Evolutionary conservation across 2,888 invertebrate species (phyloP), one percentile per base, ranked within the genome.

Genomic region (Papilio demoleus): DNA sequence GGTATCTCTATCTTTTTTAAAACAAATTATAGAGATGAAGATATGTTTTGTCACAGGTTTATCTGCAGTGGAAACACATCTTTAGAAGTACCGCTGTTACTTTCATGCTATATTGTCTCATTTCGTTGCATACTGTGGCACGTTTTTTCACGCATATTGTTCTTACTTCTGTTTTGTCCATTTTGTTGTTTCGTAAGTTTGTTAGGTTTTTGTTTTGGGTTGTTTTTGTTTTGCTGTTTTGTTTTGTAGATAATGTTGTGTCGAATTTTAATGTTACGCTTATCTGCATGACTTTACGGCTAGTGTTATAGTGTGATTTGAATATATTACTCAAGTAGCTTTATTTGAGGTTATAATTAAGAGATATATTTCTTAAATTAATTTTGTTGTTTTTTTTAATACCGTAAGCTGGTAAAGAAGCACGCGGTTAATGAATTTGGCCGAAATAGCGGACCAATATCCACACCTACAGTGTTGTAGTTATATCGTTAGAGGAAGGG

Each of bases 171-270:
- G 61, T 63, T 68, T 63, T 62, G 65, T 42, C n/a, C n/a, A n/a
- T n/a, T n/a, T 40, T 53, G 19, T 6, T 47, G 53, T 62, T 38
- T 58, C 56, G 50, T 47, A 34, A 47, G 59, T 36, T 62, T 66
- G 36, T 62, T 69, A 56, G 22, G 53, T 34, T 67, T 67, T 61
- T 61, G 61, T n/a, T 9, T 19, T 40, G 38, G 24, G 24, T 47
- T 31, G 24, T 24, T 66, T 67, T 62, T 62, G 47, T 47, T 47
- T 47, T 47, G 5, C 45, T 9, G 47, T 53, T 62, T 60, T 60
- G 59, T 58, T 45, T 53, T 65, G 56, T 45, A 45, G 45, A 45
- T 12, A 63, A 47, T 58, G 65, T 56, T 65, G n/a, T 24, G 64
- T 40, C 53, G 19, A 56, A 31, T 65, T 56, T 40, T 19, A 19